Evolutionary conservation across 2,888 invertebrate species (phyloP).

Genomic region (Oeneis ivallda): DNA sequence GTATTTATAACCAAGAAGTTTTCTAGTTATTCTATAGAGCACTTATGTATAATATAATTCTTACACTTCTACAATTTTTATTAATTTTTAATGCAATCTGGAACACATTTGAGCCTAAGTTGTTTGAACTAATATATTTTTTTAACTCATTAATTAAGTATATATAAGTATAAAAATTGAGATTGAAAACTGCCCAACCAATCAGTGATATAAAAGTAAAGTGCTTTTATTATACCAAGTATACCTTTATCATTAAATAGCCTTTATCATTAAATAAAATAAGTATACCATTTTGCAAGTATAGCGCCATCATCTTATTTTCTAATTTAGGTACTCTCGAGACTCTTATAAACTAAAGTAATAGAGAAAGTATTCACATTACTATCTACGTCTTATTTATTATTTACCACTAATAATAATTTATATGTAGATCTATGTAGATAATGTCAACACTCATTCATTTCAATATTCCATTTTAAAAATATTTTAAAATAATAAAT

Average conservation of each 20-base stretch:
- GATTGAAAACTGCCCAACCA: constrained; percentile 3
- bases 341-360: constrained; percentile 29
- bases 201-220: neutral
- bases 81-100: neutral
- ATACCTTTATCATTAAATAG: too few species aligned
- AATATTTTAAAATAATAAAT: too few species aligned
- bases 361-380: neutral
- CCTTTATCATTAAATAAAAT: too few species aligned
- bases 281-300: neutral
- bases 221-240: too few species aligned
- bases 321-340: constrained; percentile 35
- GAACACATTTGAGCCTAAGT: neutral
- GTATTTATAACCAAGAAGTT: neutral
- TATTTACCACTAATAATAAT: neutral
- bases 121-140: too few species aligned
- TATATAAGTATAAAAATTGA: neutral
- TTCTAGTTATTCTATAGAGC: neutral
- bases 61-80: neutral
- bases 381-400: neutral
- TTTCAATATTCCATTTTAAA: too few species aligned
- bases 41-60: neutral
- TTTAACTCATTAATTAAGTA: too few species aligned
- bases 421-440: too few species aligned
- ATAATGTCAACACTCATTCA: too few species aligned
- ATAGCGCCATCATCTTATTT: constrained; percentile 3